Evolutionary conservation across 2,888 invertebrate species (phyloP), one percentile per base, ranked within the genome.

Genomic region (Synergus umbraculus): DNA sequence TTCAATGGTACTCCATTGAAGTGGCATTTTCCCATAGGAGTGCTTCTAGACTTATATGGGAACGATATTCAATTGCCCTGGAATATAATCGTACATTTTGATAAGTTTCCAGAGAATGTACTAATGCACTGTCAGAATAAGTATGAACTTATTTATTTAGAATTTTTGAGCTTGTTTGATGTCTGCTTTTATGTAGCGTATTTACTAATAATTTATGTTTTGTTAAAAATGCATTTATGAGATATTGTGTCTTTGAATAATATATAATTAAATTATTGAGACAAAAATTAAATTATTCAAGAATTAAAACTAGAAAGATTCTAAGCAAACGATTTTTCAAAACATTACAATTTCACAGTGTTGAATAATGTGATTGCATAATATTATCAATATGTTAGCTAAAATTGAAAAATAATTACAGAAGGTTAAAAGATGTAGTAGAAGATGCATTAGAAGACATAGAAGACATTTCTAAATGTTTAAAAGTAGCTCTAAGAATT

Each of bases 41-140:
- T 99, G 43, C 93, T 99, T n/a, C 97, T 96, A 92, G 99, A 99
- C 93, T 93, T 98, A 81, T 93, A 94, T 89, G 93, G 93, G 69
- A 94, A 94, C 79, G 97, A 97, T 66, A 93, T 95, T 44, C 94
- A 95, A 85, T 93, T 98, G 60, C 99, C 99, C 0, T 99, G 99
- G 99, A 95, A 94, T 86, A 93, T 99, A 44, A 97, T 96, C 43
- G 97, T 99, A 15, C 98, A 98, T 92, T 99, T 98, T 92, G 96
- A 97, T 87, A 97, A 97, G 91, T 99, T 98, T 92, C 99, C 99
- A 15, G 97, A 98, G 89, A 95, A 96, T 76, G 94, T 96, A 87
- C 93, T 99, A n/a, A 95, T 99, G 86, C 96, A 96, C 90, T 97
- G 98, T 90, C 95, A 95, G 76, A 97, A 95, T 89, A 97, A 96